phyloP scores from a whole-genome alignment of 1,140 invertebrate genomes.

The Protaetia brevitarsis region DNA sequence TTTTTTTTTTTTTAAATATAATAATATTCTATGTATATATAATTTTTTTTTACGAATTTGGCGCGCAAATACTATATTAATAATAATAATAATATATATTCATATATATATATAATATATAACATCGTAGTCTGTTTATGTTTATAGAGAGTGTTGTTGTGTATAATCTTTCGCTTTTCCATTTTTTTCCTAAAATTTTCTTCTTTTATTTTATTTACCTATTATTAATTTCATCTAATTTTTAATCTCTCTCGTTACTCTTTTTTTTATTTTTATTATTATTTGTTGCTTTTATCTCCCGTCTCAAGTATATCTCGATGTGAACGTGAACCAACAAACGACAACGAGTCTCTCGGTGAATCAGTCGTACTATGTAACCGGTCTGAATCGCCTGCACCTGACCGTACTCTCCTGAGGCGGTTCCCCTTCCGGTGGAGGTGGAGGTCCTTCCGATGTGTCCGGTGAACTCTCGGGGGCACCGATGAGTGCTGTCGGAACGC shows the following conservation, averaged over 20 bases:
- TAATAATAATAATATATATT: too few relatives aligned
- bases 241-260: not conserved
- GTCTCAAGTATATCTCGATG: conserved; percentile 17
- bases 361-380: conserved; percentile 43
- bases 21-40: conserved; percentile 6
- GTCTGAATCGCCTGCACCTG: conserved; percentile 43
- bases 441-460: conserved; percentile 46
- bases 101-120: too few relatives aligned
- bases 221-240: not conserved
- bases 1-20: not conserved
- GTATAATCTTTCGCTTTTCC: not conserved
- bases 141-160: not conserved
- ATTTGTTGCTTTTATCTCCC: not conserved
- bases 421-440: conserved; percentile 41
- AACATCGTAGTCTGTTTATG: not conserved
- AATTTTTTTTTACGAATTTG: conserved; percentile 6
- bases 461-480: conserved; percentile 46
- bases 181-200: not conserved
- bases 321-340: conserved; percentile 1
- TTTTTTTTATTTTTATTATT: not conserved
- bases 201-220: not conserved
- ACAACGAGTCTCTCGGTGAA: not conserved
- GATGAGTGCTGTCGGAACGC: conserved; percentile 46
- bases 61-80: not conserved
- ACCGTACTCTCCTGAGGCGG: conserved; percentile 45